Conservation (phyloP, 2,113 vertebrate genomes). For the Symphodus melops region DNA sequence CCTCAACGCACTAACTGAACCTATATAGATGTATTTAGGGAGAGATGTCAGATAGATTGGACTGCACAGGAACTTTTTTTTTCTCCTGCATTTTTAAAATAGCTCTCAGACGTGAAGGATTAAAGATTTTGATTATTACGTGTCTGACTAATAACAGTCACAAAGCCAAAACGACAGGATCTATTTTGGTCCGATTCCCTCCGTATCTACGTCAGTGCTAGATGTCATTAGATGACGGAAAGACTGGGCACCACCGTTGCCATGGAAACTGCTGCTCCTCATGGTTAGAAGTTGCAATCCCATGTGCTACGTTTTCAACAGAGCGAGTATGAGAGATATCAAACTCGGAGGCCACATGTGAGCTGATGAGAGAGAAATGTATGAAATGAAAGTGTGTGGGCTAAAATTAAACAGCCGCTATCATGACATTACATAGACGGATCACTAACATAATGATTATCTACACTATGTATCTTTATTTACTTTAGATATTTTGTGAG, state of each 20-base stretch:
- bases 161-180: slow-evolving; percentile 50
- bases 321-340: slow-evolving; percentile 23
- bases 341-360: slow-evolving; percentile 10
- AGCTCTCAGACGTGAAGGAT: background rate
- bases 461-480: too few species aligned
- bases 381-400: slow-evolving; percentile 6
- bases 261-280: slow-evolving; percentile 83
- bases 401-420: slow-evolving; percentile 20
- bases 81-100: background rate
- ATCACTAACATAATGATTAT: background rate
- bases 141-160: slow-evolving; percentile 32
- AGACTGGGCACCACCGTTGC: slow-evolving; percentile 69
- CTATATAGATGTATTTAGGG: too few species aligned
- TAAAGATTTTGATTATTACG: background rate
- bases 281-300: slow-evolving; percentile 48
- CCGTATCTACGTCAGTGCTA: slow-evolving; percentile 71
- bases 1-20: too few species aligned
- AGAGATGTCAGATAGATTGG: too few species aligned
- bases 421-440: background rate
- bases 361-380: background rate
- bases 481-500: too few species aligned
- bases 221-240: slow-evolving; percentile 80
- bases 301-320: slow-evolving; percentile 46
- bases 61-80: background rate
- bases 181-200: slow-evolving; percentile 72